Percentiles rank a stretch among this genome's conserved stretches.
Evolutionary conservation across 2,113 vertebrate species (phyloP).

Genomic region (Mastomys natalensis): DNA sequence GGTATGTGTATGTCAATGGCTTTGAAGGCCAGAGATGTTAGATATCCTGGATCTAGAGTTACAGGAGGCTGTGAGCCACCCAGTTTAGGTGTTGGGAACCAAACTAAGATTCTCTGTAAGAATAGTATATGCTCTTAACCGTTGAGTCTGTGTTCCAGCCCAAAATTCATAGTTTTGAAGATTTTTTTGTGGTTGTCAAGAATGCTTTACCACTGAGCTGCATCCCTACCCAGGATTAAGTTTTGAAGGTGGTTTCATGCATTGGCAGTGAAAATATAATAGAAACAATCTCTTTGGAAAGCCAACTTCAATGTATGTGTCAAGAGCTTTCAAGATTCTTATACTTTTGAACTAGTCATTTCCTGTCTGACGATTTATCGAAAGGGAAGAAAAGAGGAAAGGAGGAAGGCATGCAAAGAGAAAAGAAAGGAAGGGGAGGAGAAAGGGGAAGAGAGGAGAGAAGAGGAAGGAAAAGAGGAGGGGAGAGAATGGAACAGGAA

Average conservation of each 20-base stretch:
- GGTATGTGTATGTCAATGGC: neutral
- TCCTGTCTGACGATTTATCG: slow-evolving; percentile 9
- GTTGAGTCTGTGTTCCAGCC: neutral
- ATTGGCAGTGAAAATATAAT: neutral
- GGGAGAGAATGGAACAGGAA: fast-evolving
- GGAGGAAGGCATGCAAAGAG: neutral
- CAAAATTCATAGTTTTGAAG: neutral
- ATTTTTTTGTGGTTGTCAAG: neutral
- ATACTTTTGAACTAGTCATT: slow-evolving; percentile 39
- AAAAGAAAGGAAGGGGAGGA: neutral
- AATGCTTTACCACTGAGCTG: neutral
- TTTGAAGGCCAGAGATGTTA: neutral
- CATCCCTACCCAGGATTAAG: neutral
- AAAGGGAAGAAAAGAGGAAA: neutral
- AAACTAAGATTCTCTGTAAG: neutral
- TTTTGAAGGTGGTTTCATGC: slow-evolving; percentile 23
- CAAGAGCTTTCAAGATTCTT: slow-evolving; percentile 25
- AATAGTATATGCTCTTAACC: neutral
- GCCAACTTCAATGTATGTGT: slow-evolving; percentile 15
- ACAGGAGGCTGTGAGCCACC: no score
- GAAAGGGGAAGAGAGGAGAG: no score
- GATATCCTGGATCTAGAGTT: neutral
- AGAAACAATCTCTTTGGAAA: slow-evolving; percentile 45
- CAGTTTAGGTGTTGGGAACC: neutral
- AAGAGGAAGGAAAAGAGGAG: no score